Conservation (phyloP, 1,140 invertebrate species). For the Drosophila truncata region DNA sequence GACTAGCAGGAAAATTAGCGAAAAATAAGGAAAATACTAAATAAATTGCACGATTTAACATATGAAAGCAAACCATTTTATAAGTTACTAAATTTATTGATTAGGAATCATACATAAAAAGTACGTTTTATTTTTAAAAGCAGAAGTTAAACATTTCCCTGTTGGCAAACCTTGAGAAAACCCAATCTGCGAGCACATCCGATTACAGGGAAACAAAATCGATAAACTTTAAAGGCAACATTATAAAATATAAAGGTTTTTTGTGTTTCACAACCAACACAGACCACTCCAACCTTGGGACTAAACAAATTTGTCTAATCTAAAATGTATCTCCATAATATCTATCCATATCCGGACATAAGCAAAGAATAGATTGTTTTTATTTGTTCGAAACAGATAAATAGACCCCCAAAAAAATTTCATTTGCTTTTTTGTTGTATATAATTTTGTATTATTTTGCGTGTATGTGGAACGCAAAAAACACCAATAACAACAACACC, state of each 20-base stretch:
- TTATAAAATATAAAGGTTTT: slow-evolving; percentile 9
- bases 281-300: slow-evolving; percentile 15
- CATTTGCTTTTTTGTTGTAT: slow-evolving; percentile 5
- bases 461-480: slow-evolving; percentile 32
- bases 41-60: not conserved
- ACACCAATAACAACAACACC: slow-evolving; percentile 18
- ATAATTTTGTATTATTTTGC: slow-evolving; percentile 10
- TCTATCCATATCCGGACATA: slow-evolving; percentile 40
- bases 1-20: not conserved
- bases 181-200: slow-evolving; percentile 11
- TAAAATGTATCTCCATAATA: slow-evolving; percentile 23
- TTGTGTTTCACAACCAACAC: slow-evolving; percentile 3
- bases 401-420: slow-evolving; percentile 32
- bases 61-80: not conserved
- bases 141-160: not conserved
- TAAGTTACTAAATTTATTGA: not conserved
- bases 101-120: not conserved
- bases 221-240: slow-evolving; percentile 16
- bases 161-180: slow-evolving; percentile 16
- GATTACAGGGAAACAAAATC: slow-evolving; percentile 34
- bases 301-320: slow-evolving; percentile 44
- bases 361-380: slow-evolving; percentile 16
- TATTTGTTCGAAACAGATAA: slow-evolving; percentile 19
- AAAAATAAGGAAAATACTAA: not conserved
- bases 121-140: not conserved